A percentile compares a stretch with the other conserved stretches of the same genome.
These are phyloP conservation scores for Lycaon pictus DNA, from an alignment of 2,113 vertebrate genomes.

Conservation along the genomic window DNA sequence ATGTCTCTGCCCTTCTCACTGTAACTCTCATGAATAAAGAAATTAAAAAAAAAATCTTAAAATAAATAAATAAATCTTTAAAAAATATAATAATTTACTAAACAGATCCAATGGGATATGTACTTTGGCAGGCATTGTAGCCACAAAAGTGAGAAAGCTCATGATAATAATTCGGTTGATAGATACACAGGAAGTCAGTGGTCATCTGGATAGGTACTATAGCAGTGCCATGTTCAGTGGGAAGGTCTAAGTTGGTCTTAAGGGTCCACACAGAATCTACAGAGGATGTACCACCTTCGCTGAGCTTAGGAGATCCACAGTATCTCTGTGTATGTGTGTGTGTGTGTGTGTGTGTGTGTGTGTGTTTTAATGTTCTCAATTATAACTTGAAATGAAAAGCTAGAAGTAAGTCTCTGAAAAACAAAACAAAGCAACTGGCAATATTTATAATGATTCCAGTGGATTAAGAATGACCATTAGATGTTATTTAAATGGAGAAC, in stretches of 20 bases:
- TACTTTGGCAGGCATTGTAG: neutral
- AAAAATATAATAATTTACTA: neutral
- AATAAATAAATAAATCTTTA: neutral
- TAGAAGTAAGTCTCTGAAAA: neutral
- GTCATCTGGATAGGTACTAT: neutral
- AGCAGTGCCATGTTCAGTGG: no score
- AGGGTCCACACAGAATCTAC: neutral
- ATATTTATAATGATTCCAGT: neutral
- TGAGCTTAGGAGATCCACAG: neutral
- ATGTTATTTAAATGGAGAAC: neutral
- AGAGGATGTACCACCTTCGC: neutral
- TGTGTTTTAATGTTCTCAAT: neutral
- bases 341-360: neutral
- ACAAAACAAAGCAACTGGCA: neutral
- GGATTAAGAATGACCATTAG: neutral
- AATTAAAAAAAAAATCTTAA: neutral
- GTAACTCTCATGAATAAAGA: neutral
- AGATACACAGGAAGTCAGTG: neutral
- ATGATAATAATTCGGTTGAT: neutral
- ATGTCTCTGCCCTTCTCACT: neutral
- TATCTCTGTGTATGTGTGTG: neutral
- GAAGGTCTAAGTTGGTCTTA: neutral
- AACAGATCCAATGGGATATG: neutral
- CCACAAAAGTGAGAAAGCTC: neutral
- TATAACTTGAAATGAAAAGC: conserved; percentile 10